Conservation (phyloP, 2,113 vertebrate species). For the Penelope pileata region DNA sequence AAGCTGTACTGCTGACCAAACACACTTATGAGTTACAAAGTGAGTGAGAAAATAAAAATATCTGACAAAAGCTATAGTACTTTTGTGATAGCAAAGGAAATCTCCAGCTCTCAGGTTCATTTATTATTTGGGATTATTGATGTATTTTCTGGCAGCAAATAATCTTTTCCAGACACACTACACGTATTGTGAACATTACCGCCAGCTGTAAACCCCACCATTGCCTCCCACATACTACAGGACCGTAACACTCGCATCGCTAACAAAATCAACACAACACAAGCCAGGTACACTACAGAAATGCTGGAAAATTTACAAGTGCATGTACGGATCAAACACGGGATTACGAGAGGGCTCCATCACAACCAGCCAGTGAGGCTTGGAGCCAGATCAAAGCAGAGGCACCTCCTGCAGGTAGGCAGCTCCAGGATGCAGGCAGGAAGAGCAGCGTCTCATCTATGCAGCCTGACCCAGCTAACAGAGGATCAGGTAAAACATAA, state of each 20-base stretch:
- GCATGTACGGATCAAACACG: rapidly evolving
- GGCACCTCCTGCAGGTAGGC: background rate
- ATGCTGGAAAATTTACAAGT: background rate
- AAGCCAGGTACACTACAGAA: rapidly evolving
- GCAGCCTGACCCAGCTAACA: background rate
- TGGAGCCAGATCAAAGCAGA: background rate
- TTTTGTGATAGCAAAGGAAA: slow-evolving; percentile 39
- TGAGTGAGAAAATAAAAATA: slow-evolving; percentile 10
- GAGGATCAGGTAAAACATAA: background rate
- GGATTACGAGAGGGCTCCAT: background rate
- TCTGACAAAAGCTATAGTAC: slow-evolving; percentile 17
- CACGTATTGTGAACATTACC: slow-evolving; percentile 35
- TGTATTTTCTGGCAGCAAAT: slow-evolving; percentile 50
- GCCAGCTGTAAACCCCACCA: slow-evolving; percentile 44
- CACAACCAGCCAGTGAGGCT: background rate
- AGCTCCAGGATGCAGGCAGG: background rate
- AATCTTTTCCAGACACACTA: slow-evolving; percentile 31
- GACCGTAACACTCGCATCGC: slow-evolving; percentile 30
- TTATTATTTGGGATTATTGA: slow-evolving; percentile 37
- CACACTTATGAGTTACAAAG: background rate
- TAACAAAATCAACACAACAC: slow-evolving; percentile 29
- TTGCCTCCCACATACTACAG: slow-evolving; percentile 19
- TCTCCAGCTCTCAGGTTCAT: background rate
- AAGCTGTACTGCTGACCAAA: slow-evolving; percentile 35
- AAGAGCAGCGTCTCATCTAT: background rate